Evolutionary conservation across 2,888 invertebrate genomes (phyloP), one percentile per base, ranked within the genome.

Genomic region (Limulus polyphemus): DNA sequence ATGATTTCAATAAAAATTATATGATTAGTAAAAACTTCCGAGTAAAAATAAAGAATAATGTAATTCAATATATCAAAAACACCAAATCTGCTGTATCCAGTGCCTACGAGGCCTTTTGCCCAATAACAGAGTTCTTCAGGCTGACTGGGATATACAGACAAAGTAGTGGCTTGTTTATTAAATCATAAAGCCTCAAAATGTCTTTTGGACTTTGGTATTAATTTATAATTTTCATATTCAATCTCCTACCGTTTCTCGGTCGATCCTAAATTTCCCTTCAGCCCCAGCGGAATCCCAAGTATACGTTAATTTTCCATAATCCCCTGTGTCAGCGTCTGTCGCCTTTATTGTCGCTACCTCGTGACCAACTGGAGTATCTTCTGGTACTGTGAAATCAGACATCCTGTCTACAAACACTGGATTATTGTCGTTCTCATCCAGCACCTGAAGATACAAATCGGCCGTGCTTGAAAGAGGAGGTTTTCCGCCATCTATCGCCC

Each of bases 381-480:
- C 92, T 17, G 82, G 79, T 0, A 86, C 81, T 12, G 82, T 81
- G 56, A 78, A 73, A 48, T 84, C 68, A 14, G 81, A 82, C 4
- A 84, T 81, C 60, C 86, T 86, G 0, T 82, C 79, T 57, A 83
- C 74, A 73, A 92, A 92, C 71, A 86, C 83, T 0, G 92, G 92
- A 76, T 88, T 90, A 73, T 94, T 94, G 75, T 93, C 93, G 73
- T 94, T 94, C 75, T 92, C 92, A 73, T 94, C 93, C 59, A 92
- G 73, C 2, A 90, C 72, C 77, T 85, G 84, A 62, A 88, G 81
- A 70, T 82, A 83, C 13, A 87, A 74, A 73, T 86, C 84, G 0
- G 82, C 82, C 32, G 83, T 75, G 0, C 83, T 80, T 32, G 84
- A 81, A 71, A 78, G 78, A 0, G 85, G 79, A 0, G 91, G 91